Evolutionary conservation across 2,113 vertebrate genomes (phyloP).

Genomic region (Mirza zaza): DNA sequence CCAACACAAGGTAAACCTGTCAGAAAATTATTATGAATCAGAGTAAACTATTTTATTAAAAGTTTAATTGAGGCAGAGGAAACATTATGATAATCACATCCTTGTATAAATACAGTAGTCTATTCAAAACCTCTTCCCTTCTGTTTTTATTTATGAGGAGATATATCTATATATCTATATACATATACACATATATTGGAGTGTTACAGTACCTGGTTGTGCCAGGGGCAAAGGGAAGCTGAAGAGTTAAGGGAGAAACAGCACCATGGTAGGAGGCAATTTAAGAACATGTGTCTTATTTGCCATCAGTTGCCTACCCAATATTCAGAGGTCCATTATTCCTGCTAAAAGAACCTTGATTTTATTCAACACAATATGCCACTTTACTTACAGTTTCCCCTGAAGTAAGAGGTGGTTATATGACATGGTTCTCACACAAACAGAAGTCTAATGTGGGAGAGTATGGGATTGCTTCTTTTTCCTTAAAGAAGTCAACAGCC

Average conservation of each 20-base stretch:
- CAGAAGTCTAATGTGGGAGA: not conserved
- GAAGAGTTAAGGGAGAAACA: not conserved
- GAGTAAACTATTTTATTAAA: not conserved
- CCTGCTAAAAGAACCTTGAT: not conserved
- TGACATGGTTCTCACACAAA: not conserved
- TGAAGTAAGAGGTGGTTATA: not conserved
- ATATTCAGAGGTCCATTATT: not conserved
- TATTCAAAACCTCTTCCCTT: not conserved
- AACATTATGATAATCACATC: not conserved
- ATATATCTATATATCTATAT: too few relatives aligned
- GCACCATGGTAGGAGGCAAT: not conserved
- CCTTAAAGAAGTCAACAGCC: not conserved
- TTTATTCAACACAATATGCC: not conserved
- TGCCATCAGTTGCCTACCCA: not conserved
- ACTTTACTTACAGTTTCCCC: not conserved
- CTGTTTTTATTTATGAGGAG: not conserved
- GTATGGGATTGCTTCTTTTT: not conserved
- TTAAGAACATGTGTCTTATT: not conserved
- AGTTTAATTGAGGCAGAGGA: not conserved
- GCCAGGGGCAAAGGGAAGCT: not conserved
- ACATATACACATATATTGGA: not conserved
- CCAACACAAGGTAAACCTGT: not conserved
- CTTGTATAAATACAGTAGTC: not conserved
- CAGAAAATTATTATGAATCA: not conserved
- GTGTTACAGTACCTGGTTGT: not conserved